Percentiles rank a stretch among this genome's conserved stretches.
phyloP scores from a whole-genome alignment of 2,888 invertebrate species.

The Pammene aurita region DNA sequence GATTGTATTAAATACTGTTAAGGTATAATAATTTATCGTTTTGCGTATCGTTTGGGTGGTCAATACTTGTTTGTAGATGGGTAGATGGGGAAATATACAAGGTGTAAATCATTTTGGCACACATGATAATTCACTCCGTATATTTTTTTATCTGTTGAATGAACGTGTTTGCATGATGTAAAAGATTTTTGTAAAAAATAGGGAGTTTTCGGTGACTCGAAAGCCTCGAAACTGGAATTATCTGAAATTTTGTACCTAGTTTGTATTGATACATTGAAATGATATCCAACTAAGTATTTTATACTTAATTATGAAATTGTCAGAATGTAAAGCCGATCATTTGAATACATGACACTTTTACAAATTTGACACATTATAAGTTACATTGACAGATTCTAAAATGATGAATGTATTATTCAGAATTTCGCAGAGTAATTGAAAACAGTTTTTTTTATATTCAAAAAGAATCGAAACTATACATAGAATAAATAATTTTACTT shows the following conservation, averaged over 20 bases:
- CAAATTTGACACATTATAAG: no score
- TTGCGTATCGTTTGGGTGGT: conserved; percentile 6
- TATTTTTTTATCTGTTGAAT: background rate
- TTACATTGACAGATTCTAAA: no score
- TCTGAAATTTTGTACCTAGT: background rate
- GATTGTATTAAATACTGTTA: conserved; percentile 28
- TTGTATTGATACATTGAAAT: background rate
- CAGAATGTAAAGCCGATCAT: background rate
- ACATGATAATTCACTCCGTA: background rate
- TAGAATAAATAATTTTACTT: no score
- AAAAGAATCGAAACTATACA: no score
- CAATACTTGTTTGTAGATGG: background rate
- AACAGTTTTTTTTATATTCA: no score
- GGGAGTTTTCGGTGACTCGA: background rate
- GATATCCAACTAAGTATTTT: conserved; percentile 1
- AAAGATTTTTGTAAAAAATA: no score
- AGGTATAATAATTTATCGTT: conserved; percentile 1
- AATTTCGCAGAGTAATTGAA: no score
- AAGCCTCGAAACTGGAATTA: no score
- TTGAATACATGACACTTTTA: no score
- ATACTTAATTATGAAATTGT: background rate
- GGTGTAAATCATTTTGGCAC: background rate
- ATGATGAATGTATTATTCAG: no score
- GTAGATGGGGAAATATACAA: background rate
- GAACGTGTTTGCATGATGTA: background rate